Evolutionary conservation across 2,797 vertebrate genomes (phyloP), one percentile per base, ranked within the genome.

Genomic region (Hyperoplus lanceolatus): DNA sequence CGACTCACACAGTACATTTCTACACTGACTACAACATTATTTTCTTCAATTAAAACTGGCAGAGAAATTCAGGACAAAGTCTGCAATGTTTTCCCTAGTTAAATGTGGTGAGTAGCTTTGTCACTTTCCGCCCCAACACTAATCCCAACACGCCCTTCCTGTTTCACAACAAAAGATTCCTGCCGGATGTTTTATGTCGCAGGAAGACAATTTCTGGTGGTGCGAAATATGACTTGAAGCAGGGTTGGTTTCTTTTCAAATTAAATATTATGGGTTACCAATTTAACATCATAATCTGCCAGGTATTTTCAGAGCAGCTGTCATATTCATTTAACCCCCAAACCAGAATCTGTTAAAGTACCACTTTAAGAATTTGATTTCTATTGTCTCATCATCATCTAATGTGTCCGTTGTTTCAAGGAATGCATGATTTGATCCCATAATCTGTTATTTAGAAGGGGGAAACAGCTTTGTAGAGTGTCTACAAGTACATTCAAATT

Each of bases 101-200:
- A 29, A 29, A 29, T 56, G 54, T 21, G 21, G 49, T 69, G 0
- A 77, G 42, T 13, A 36, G 39, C 18, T 46, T 38, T 60, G 77
- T 69, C 66, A 68, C 43, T 43, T 79, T 86, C 61, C 67, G 29
- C 68, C 65, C 67, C 18, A 70, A 41, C 29, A 59, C 56, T 56
- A 18, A 69, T 76, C 70, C 70, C 64, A 82, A 85, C 54, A 48
- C 80, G 64, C 80, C 80, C 85, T 92, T 94, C 93, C 93, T 90
- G 80, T 83, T 79, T 53, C 58, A 79, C 60, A 74, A 85, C 76
- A 87, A 87, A 91, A 87, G 59, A 80, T 61, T 86, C 54, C 43
- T 81, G 46, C 53, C 77, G 51, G 62, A 80, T 84, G 73, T 81
- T 86, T 89, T 57, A 70, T 85, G 53, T 83, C 63, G 81, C 86